Evolutionary conservation across 2,113 vertebrate genomes (phyloP).

Genomic region (Bufo gargarizans): DNA sequence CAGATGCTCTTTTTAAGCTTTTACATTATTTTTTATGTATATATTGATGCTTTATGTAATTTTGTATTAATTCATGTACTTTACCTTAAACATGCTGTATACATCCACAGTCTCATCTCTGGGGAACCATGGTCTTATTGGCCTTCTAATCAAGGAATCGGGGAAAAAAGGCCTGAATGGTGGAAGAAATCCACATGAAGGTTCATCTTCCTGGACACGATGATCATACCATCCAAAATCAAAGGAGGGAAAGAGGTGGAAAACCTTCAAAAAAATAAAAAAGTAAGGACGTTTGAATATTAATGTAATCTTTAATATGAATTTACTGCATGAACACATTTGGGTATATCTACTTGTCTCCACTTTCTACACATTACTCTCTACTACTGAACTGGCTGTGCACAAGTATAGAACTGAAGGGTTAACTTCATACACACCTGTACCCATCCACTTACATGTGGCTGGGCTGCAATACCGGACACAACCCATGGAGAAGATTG

Average conservation of each 20-base stretch:
- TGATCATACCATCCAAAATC: slow-evolving; percentile 23
- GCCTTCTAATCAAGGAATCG: background rate
- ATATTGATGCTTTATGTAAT: background rate
- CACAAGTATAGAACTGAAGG: too few relatives aligned
- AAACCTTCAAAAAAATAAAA: slow-evolving; percentile 5
- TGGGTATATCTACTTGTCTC: background rate
- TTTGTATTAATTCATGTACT: background rate
- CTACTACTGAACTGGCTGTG: background rate
- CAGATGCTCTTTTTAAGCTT: too few relatives aligned
- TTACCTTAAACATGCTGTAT: slow-evolving; percentile 42
- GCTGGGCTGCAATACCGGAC: too few relatives aligned
- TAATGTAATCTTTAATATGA: background rate
- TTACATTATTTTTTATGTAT: too few relatives aligned
- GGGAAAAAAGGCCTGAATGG: background rate
- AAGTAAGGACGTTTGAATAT: background rate
- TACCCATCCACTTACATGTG: too few relatives aligned
- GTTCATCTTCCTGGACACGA: slow-evolving; percentile 3
- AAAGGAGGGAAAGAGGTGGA: slow-evolving; percentile 1
- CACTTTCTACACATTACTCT: background rate
- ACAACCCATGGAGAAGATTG: too few relatives aligned
- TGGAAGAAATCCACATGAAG: background rate
- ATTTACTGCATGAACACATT: background rate
- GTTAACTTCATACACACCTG: too few relatives aligned
- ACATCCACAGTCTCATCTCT: background rate
- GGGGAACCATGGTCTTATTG: background rate